Evolutionary conservation across 2,113 vertebrate species (phyloP), one percentile per base, ranked within the genome.

Genomic region (Collichthys lucidus): DNA sequence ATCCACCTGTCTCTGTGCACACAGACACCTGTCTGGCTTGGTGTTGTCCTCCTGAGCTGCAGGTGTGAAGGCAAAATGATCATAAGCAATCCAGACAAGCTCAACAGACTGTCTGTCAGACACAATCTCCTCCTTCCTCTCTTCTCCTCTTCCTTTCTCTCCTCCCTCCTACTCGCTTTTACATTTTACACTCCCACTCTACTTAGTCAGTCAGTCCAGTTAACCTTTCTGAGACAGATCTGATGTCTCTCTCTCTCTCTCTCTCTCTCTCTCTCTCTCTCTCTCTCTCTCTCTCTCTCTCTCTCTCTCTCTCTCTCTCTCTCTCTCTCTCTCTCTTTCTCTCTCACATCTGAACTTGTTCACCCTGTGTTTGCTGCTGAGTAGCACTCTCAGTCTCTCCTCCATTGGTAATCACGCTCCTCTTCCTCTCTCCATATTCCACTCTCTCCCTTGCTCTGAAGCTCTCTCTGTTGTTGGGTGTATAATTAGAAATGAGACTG

Each of bases 401-500:
- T 82, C 79, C 87, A 85, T 88, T 89, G 70, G 84, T 82, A 91
- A 89, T 91, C 86, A 84, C 81, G 77, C 83, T 88, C 68, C 66
- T 79, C 73, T 88, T 84, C 80, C 76, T 84, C 81, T 79, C 80
- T 83, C 84, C 85, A 77, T 90, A 68, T 77, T 82, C 77, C 88
- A 79, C 67, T 74, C 80, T 74, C 84, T 85, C 74, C 71, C 61
- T 49, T 67, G 47, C 83, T 81, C 55, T 71, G 67, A 55, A 16
- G 72, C 88, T 86, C 87, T 86, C 86, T 79, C 87, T 83, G 85
- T 78, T 80, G 84, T 85, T 83, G 77, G 76, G 68, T 91, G 84
- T 93, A 91, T 92, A 93, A 93, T 94, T 94, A 93, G 92, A 94
- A 88, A 91, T 85, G 89, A 91, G 91, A 90, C 86, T 88, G 92